Evolutionary conservation across 2,888 invertebrate species (phyloP).

Genomic region (Watsonalla binaria): DNA sequence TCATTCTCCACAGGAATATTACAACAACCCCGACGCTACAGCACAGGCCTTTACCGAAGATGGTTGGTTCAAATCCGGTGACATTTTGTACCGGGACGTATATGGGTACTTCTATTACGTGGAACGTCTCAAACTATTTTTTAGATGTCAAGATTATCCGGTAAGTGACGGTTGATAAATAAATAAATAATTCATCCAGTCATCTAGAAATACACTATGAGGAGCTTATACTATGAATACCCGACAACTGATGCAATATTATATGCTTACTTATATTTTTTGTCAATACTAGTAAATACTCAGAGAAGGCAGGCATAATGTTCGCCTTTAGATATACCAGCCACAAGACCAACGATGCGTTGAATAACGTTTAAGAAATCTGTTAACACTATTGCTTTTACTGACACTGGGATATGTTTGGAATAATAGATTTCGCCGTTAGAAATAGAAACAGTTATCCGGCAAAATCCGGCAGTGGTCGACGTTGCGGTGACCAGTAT

Average conservation of each 20-base stretch:
- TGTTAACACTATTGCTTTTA: too few relatives aligned
- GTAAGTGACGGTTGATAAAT: constrained; percentile 20
- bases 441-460: constrained; percentile 43
- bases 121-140: constrained; percentile 72
- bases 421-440: constrained; percentile 38
- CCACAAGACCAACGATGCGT: too few relatives aligned
- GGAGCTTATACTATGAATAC: too few relatives aligned
- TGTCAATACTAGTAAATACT: too few relatives aligned
- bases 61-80: constrained; percentile 75
- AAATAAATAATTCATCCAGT: background rate
- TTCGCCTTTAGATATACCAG: too few relatives aligned
- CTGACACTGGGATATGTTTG: too few relatives aligned
- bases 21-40: constrained; percentile 59
- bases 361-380: too few relatives aligned
- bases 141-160: constrained; percentile 63
- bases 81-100: constrained; percentile 73
- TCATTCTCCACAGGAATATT: constrained; percentile 50
- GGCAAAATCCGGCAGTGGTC: constrained; percentile 32
- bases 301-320: too few relatives aligned
- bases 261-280: too few relatives aligned
- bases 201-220: too few relatives aligned
- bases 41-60: constrained; percentile 50
- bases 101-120: constrained; percentile 65
- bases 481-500: constrained; percentile 42
- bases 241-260: too few relatives aligned